Percentiles rank a stretch among this genome's conserved stretches.
Conservation (phyloP, 64 coral and sea anemone genomes). For the Montipora capricornis region DNA sequence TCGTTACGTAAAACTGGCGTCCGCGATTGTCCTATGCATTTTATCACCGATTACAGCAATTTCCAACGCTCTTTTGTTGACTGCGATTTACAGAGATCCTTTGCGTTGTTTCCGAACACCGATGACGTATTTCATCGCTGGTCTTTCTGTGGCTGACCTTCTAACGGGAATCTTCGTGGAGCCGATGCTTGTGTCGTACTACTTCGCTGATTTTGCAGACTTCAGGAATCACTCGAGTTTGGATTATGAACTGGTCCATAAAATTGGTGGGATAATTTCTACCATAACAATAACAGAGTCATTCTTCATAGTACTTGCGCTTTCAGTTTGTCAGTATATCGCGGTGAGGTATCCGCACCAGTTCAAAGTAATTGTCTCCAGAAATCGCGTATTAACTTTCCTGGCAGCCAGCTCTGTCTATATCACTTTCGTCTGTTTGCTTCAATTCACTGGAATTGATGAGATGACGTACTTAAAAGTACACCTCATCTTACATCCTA, state of each 20-base stretch:
- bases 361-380: constrained; percentile 75
- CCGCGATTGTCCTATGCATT: constrained; percentile 71
- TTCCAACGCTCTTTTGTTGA: constrained; percentile 80
- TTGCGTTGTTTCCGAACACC: constrained; percentile 72
- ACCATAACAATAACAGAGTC: constrained; percentile 87
- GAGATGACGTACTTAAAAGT: constrained; percentile 22
- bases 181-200: constrained; percentile 69
- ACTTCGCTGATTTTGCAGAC: constrained; percentile 55
- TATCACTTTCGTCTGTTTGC: constrained; percentile 64
- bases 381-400: constrained; percentile 49
- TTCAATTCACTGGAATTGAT: constrained; percentile 68
- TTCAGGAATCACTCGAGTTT: not conserved
- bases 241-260: not conserved
- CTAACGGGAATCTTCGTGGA: constrained; percentile 76
- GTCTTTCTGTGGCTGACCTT: constrained; percentile 72
- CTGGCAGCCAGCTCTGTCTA: constrained; percentile 72
- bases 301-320: constrained; percentile 69
- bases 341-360: constrained; percentile 83
- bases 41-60: constrained; percentile 74
- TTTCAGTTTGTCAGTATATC: constrained; percentile 81
- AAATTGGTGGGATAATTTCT: constrained; percentile 64
- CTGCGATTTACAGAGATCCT: constrained; percentile 80
- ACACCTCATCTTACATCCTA: constrained; percentile 61
- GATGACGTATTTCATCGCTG: constrained; percentile 78
- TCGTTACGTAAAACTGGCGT: constrained; percentile 62